Percentiles rank a stretch among this genome's conserved stretches.
These are phyloP conservation scores for Lasiurus cinereus DNA, from an alignment of 2,113 vertebrate species.

Conservation along the genomic window DNA sequence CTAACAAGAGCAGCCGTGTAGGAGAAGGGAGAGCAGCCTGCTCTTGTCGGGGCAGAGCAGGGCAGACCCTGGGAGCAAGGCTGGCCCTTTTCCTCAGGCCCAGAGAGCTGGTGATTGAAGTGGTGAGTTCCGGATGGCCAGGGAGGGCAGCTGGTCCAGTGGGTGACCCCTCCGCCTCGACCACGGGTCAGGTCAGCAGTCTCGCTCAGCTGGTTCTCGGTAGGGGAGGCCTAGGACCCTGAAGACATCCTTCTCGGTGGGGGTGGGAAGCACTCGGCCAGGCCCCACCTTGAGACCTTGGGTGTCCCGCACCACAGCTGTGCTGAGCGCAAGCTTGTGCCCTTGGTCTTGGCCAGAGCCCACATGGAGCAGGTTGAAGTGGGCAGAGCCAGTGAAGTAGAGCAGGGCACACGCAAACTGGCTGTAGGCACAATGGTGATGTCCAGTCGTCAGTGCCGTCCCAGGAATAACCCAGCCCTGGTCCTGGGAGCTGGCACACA, in stretches of 20 bases:
- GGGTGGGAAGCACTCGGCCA: conserved; percentile 90
- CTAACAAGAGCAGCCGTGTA: not conserved
- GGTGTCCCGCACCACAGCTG: conserved; percentile 88
- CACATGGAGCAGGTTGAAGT: conserved; percentile 98
- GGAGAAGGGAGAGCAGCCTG: not conserved
- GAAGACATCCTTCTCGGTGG: conserved; percentile 93
- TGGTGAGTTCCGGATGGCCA: not conserved
- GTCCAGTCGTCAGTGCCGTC: conserved; percentile 93
- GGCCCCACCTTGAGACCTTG: conserved; percentile 87
- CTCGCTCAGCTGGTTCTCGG: conserved; percentile 93
- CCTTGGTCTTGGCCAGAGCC: conserved; percentile 95
- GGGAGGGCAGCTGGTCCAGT: not conserved
- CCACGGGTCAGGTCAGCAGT: conserved; percentile 91
- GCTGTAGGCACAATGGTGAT: conserved; percentile 92
- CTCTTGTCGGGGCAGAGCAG: not conserved
- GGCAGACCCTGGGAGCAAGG: not conserved
- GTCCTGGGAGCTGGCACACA: conserved; percentile 92
- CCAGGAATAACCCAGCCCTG: conserved; percentile 24
- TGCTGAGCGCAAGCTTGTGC: conserved; percentile 94
- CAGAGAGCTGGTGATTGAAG: not conserved
- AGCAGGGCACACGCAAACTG: conserved; percentile 95
- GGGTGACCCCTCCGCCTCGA: no score
- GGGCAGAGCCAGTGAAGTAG: conserved; percentile 97
- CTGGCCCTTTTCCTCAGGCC: not conserved
- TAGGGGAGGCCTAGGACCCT: conserved; percentile 92